Evolutionary conservation across 1,140 invertebrate genomes (phyloP).

Genomic region (Acyrthosiphon pisum): DNA sequence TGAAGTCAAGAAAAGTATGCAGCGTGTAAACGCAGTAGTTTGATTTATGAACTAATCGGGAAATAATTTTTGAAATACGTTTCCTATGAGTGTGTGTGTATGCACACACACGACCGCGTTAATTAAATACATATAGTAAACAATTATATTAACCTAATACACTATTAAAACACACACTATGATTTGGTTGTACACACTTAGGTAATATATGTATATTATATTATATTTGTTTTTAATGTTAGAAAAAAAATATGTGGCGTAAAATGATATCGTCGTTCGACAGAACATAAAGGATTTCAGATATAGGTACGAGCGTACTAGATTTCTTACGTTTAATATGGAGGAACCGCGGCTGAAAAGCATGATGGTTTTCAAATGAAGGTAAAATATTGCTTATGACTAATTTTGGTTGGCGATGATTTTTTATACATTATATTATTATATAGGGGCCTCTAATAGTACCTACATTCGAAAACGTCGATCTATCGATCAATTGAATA

Average conservation of each 20-base stretch:
- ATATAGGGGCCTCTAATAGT: background rate
- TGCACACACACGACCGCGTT: background rate
- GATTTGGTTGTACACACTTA: background rate
- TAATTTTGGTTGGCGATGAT: background rate
- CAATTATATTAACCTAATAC: constrained; percentile 40
- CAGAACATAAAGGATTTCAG: background rate
- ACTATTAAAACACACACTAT: background rate
- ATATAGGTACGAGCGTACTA: too few relatives aligned
- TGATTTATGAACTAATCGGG: constrained; percentile 48
- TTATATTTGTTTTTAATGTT: background rate
- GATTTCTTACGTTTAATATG: background rate
- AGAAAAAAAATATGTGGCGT: background rate
- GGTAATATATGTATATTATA: background rate
- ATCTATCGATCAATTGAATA: background rate
- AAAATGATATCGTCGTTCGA: background rate
- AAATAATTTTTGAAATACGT: constrained; percentile 30
- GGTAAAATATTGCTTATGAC: background rate
- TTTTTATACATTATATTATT: background rate
- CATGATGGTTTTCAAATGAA: background rate
- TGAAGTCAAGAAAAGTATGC: constrained; percentile 41
- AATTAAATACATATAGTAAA: background rate
- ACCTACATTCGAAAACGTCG: background rate
- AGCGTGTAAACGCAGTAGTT: background rate
- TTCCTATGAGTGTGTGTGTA: background rate
- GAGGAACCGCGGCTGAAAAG: background rate